Conservation (phyloP, 53 echinoderm and acorn worm species). For the Actinopyga echinites region DNA sequence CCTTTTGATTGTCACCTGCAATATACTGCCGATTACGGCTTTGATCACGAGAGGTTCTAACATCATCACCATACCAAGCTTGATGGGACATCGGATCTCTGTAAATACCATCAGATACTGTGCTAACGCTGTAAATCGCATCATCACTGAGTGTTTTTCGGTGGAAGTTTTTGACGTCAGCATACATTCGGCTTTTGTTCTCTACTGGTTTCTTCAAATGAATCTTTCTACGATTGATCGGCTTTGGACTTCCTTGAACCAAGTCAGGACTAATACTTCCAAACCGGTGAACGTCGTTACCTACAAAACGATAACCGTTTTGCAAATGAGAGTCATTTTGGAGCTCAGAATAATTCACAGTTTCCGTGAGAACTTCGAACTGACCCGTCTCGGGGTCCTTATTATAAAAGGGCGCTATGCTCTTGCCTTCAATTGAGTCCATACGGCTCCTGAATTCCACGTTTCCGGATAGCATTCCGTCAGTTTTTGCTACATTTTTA, state of each 20-base stretch:
- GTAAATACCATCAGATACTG: constrained; percentile 1
- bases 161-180: background rate
- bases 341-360: no score
- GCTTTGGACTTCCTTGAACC: constrained; percentile 38
- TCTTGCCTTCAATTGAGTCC: no score
- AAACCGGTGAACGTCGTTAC: background rate
- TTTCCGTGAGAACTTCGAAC: background rate
- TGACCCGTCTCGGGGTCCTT: constrained; percentile 33
- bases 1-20: background rate
- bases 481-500: no score
- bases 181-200: background rate
- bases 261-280: constrained; percentile 25
- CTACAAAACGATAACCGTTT: no score
- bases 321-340: no score
- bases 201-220: constrained; percentile 5
- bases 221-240: background rate
- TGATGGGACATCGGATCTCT: background rate
- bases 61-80: background rate
- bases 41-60: background rate
- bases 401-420: background rate
- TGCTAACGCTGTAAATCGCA: background rate
- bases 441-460: no score
- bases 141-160: constrained; percentile 18
- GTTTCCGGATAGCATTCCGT: no score
- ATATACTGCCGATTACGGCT: background rate